Evolutionary conservation across 2,797 vertebrate genomes (phyloP).

Genomic region (Momotus momota): DNA sequence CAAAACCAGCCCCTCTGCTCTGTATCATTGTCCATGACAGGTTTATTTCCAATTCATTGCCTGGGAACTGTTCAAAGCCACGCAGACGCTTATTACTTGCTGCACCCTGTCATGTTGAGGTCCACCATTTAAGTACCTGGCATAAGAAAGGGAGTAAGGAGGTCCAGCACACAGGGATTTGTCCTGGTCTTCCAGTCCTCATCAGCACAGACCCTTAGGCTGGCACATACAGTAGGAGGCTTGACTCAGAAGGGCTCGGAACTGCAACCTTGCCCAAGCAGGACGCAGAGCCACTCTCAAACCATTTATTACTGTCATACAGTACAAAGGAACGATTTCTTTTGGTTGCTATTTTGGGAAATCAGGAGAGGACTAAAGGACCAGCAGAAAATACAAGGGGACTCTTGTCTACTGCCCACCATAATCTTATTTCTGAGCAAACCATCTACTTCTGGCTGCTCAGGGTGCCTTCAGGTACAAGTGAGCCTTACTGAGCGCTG

Average conservation of each 20-base stretch:
- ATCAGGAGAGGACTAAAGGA: neutral
- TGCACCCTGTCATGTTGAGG: rapidly evolving
- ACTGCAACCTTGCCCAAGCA: neutral
- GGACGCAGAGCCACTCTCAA: neutral
- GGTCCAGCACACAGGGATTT: neutral
- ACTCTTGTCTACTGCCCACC: neutral
- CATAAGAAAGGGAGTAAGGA: rapidly evolving
- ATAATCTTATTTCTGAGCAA: neutral
- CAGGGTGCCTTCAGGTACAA: rapidly evolving
- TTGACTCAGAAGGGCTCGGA: neutral
- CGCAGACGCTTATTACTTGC: neutral
- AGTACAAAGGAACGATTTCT: neutral
- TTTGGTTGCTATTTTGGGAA: neutral
- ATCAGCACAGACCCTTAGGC: neutral
- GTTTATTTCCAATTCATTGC: neutral
- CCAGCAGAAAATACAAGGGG: neutral
- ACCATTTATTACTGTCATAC: neutral
- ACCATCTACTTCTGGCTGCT: neutral
- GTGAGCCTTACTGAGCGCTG: neutral
- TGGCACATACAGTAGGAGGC: neutral
- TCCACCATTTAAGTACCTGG: rapidly evolving
- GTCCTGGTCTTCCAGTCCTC: neutral
- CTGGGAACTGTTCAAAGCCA: neutral
- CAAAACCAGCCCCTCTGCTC: neutral
- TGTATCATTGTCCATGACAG: rapidly evolving